Evolutionary conservation across 2,797 vertebrate species (phyloP).

Genomic region (Silurus aristotelis): DNA sequence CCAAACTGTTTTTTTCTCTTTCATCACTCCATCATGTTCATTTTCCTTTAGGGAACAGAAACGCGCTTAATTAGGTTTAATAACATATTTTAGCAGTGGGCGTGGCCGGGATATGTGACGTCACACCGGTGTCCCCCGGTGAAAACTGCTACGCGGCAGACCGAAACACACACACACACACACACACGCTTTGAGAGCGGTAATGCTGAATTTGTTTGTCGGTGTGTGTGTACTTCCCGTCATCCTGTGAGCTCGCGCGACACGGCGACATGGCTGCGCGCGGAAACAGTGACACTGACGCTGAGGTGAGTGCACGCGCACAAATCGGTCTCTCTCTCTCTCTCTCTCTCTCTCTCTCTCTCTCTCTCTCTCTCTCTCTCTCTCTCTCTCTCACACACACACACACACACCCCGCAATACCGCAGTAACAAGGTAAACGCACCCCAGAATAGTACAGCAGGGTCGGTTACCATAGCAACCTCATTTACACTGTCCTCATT

Average conservation of each 20-base stretch:
- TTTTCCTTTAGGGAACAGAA: not conserved
- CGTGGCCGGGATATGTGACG: not conserved
- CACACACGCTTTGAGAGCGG: not conserved
- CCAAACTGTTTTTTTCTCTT: not conserved
- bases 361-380: too few relatives aligned
- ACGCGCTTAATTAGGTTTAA: not conserved
- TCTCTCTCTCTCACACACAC: not conserved
- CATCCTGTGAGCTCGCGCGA: not conserved
- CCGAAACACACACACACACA: conserved; percentile 3
- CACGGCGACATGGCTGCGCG: not conserved
- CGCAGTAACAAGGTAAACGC: not conserved
- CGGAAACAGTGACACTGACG: not conserved
- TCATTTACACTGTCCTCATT: not conserved
- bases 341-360: not conserved
- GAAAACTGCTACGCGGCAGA: not conserved
- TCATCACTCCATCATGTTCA: not conserved
- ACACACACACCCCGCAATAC: not conserved
- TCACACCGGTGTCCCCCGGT: conserved; percentile 4
- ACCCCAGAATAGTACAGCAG: conserved; percentile 12
- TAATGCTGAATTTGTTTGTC: not conserved
- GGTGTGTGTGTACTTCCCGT: not conserved
- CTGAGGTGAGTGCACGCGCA: not conserved
- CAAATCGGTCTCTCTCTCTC: not conserved
- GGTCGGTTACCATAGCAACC: not conserved
- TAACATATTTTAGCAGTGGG: not conserved